phyloP scores from a whole-genome alignment of 2,797 vertebrate species.

The Urocyon cinereoargenteus region DNA sequence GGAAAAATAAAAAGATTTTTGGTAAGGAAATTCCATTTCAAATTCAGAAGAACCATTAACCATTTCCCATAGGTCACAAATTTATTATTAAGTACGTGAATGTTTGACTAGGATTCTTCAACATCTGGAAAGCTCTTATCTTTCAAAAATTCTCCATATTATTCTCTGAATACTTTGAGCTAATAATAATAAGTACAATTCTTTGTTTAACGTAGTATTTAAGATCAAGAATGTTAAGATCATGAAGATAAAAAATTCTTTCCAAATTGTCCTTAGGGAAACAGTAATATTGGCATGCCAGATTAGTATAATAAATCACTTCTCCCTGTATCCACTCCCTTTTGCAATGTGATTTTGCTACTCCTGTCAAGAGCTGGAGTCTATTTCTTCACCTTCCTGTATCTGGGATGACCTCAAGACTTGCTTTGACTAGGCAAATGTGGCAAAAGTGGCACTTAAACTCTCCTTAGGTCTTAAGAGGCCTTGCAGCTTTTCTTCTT shows the following conservation, averaged over 20 bases:
- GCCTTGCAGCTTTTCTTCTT: neutral
- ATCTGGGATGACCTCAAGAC: neutral
- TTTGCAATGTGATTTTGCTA: neutral
- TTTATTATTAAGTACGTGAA: conserved; percentile 5
- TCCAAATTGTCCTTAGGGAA: neutral
- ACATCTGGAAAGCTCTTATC: neutral
- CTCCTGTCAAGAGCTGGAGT: neutral
- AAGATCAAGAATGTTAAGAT: neutral
- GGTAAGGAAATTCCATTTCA: conserved; percentile 12
- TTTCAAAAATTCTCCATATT: neutral
- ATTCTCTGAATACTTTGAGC: neutral
- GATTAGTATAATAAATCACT: neutral
- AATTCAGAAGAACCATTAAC: neutral
- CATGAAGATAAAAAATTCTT: neutral
- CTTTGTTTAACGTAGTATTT: neutral
- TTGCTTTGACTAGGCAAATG: neutral
- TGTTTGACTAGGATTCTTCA: neutral
- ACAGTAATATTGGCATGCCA: neutral
- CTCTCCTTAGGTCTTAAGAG: neutral
- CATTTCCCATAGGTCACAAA: neutral
- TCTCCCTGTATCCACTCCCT: neutral
- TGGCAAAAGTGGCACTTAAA: neutral
- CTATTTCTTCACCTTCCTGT: neutral
- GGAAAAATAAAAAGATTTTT: neutral
- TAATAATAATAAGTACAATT: neutral